These are phyloP conservation scores for Cirrhinus molitorella DNA, from an alignment of 2,797 vertebrate species.

Conservation along the genomic window DNA sequence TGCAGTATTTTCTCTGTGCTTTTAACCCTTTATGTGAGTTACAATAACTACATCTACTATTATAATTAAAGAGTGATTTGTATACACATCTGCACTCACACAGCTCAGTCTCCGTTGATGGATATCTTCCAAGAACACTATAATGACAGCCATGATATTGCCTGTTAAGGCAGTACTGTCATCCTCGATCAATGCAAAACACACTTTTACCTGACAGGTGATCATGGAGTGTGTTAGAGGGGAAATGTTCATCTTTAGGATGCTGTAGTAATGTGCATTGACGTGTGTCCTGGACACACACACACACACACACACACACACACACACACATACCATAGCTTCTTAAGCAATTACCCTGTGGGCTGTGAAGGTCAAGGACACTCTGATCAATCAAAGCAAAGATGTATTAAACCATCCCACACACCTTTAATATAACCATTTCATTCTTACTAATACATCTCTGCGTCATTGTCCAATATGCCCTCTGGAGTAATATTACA, in stretches of 20 bases:
- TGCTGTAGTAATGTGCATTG: conserved; percentile 12
- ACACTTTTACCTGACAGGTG: conserved; percentile 33
- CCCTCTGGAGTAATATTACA: conserved; percentile 16
- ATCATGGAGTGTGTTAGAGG: conserved; percentile 30
- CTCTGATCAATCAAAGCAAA: conserved; percentile 16
- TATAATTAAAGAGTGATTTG: conserved; percentile 14
- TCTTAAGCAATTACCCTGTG: conserved; percentile 20
- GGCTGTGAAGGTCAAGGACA: conserved; percentile 35
- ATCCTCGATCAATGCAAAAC: conserved; percentile 13
- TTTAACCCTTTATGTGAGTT: no score
- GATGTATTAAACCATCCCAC: conserved; percentile 13
- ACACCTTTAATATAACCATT: conserved; percentile 21
- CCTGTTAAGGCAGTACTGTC: conserved; percentile 16
- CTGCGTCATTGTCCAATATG: conserved; percentile 15
- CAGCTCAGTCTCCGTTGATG: not conserved
- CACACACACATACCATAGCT: not conserved
- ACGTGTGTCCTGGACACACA: not conserved
- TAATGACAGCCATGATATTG: conserved; percentile 11
- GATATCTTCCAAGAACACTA: not conserved
- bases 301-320: not conserved
- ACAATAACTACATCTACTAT: not conserved
- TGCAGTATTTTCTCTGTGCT: no score
- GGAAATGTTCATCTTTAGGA: conserved; percentile 4
- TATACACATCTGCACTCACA: conserved; percentile 15
- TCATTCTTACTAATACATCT: not conserved